phyloP scores from a whole-genome alignment of 1,140 invertebrate species.

The Pissodes strobi region DNA sequence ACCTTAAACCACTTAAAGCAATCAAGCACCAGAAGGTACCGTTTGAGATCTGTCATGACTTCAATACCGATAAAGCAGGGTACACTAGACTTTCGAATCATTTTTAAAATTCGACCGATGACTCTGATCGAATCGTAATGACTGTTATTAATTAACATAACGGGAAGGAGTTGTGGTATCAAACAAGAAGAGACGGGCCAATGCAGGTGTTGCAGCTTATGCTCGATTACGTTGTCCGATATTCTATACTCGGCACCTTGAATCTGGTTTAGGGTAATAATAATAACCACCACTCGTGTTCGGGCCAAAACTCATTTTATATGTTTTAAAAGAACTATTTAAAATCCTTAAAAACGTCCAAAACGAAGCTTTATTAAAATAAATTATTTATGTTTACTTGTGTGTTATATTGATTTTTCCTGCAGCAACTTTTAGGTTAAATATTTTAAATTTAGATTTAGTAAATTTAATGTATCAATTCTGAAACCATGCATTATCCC shows the following conservation, averaged over 20 bases:
- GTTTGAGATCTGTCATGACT: conserved; percentile 22
- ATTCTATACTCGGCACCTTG: neutral
- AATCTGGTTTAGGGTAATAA: no score
- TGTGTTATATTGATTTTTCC: no score
- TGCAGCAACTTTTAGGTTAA: no score
- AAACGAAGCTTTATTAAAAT: no score
- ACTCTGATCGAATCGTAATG: conserved; percentile 25
- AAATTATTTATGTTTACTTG: no score
- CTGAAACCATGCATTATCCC: no score
- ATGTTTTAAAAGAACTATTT: no score
- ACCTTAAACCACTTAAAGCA: neutral
- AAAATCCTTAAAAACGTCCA: no score
- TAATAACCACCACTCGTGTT: no score
- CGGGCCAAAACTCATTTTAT: no score
- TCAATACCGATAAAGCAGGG: conserved; percentile 13
- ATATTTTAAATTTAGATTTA: no score
- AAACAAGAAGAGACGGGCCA: conserved; percentile 8
- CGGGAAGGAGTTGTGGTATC: conserved; percentile 15
- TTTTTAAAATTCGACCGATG: conserved; percentile 2
- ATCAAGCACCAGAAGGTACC: conserved; percentile 3
- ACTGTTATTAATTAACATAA: conserved; percentile 30
- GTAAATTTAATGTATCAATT: no score
- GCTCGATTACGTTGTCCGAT: neutral
- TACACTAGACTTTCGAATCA: conserved; percentile 14
- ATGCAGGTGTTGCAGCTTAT: conserved; percentile 24